phyloP scores from a whole-genome alignment of 2,113 vertebrate species.

The Meleagris gallopavo region DNA sequence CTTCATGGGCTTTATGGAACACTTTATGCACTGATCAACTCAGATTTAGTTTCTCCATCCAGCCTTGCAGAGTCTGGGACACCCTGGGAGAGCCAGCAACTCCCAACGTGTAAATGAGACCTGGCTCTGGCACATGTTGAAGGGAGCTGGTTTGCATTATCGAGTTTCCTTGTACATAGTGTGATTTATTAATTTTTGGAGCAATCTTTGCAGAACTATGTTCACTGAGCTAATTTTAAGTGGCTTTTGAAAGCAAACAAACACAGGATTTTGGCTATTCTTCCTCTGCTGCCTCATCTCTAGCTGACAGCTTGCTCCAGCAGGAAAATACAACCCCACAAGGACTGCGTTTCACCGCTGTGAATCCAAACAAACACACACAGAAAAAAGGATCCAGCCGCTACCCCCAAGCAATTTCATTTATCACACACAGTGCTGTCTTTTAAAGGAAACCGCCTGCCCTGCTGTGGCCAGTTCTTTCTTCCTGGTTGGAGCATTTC shows the following conservation, averaged over 20 bases:
- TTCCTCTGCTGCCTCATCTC: slow-evolving; percentile 14
- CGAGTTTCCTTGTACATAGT: background rate
- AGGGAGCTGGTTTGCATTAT: slow-evolving; percentile 31
- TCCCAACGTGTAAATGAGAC: background rate
- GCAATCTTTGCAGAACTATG: background rate
- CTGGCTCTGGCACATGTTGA: background rate
- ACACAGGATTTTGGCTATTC: slow-evolving; percentile 8
- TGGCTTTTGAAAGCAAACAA: slow-evolving; percentile 61
- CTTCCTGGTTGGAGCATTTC: background rate
- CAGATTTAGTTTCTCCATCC: background rate
- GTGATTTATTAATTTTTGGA: slow-evolving; percentile 35
- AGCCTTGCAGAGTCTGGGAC: background rate
- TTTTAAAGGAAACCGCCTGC: background rate
- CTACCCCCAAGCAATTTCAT: background rate
- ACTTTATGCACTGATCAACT: background rate
- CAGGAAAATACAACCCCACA: background rate
- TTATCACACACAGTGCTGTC: background rate
- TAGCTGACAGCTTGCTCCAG: slow-evolving; percentile 24
- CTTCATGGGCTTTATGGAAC: background rate
- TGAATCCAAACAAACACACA: slow-evolving; percentile 34
- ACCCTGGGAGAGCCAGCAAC: background rate
- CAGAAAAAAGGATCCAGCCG: rapidly evolving
- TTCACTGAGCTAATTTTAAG: slow-evolving; percentile 34
- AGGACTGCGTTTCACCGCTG: background rate
- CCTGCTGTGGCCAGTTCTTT: background rate